These are phyloP conservation scores for Cyanoderma ruficeps DNA, from an alignment of 2,113 vertebrate genomes.

Conservation along the genomic window DNA sequence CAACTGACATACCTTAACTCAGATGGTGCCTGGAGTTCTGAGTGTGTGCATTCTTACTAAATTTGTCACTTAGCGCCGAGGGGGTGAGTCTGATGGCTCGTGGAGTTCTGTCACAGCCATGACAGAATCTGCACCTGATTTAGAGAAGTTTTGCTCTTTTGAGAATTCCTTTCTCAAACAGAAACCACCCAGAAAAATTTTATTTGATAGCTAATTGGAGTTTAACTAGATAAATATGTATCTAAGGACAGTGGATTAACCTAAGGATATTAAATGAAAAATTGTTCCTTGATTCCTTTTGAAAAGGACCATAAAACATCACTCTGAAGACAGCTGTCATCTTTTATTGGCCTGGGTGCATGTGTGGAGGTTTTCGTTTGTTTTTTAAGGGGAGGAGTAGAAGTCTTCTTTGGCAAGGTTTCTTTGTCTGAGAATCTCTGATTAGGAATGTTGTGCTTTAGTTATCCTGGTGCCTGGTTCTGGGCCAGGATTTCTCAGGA, in stretches of 20 bases:
- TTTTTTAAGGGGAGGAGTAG: conserved; percentile 14
- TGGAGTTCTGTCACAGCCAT: neutral
- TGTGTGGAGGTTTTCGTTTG: neutral
- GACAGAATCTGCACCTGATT: neutral
- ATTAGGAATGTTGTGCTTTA: conserved; percentile 37
- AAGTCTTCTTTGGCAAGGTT: conserved; percentile 11
- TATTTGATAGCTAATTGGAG: neutral
- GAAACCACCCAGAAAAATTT: neutral
- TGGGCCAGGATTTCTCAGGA: conserved; percentile 34
- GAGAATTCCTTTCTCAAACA: neutral
- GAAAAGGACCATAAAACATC: neutral
- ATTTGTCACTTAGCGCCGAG: neutral
- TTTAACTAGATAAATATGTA: neutral
- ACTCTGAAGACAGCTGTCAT: neutral
- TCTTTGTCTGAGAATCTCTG: conserved; percentile 38
- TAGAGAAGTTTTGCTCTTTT: neutral
- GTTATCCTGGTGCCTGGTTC: conserved; percentile 11
- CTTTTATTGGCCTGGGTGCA: neutral
- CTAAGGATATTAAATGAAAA: neutral
- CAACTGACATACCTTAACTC: neutral
- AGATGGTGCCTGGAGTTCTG: neutral
- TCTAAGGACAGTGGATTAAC: neutral
- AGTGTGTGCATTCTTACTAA: neutral
- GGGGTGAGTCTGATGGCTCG: neutral
- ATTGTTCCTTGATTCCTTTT: neutral